Evolutionary conservation across 2,888 invertebrate species (phyloP).

Genomic region (Leptothorax acervorum): DNA sequence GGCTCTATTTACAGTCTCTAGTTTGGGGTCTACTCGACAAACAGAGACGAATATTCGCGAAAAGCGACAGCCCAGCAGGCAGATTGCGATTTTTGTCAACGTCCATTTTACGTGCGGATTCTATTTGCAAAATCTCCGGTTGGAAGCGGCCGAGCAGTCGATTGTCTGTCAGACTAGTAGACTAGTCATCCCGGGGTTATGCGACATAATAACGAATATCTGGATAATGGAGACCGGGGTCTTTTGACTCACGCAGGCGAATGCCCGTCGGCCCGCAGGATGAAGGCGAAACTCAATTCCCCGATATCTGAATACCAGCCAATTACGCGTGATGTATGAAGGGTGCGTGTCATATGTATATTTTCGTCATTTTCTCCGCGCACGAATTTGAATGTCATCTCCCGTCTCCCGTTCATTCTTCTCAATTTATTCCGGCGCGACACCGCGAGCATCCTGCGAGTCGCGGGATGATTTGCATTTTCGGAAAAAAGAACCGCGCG

Average conservation of each 20-base stretch:
- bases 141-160: conserved; percentile 17
- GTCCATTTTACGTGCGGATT: neutral
- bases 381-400: conserved; percentile 84
- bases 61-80: neutral
- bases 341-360: conserved; percentile 77
- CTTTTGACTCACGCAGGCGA: conserved; percentile 52
- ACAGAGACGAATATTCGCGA: conserved; percentile 14
- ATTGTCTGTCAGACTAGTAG: conserved; percentile 25
- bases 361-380: conserved; percentile 81
- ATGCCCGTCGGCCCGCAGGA: conserved; percentile 64
- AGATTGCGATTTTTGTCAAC: conserved; percentile 20
- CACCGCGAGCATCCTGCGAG: conserved; percentile 49
- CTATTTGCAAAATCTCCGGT: conserved; percentile 28
- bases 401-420: conserved; percentile 74
- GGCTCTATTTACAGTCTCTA: conserved; percentile 20
- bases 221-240: conserved; percentile 36
- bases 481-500: conserved; percentile 62
- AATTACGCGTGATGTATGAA: conserved; percentile 80
- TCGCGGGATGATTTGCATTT: conserved; percentile 82
- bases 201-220: conserved; percentile 44
- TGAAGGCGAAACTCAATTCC: conserved; percentile 81
- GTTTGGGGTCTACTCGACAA: conserved; percentile 9
- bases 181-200: conserved; percentile 2
- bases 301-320: conserved; percentile 82
- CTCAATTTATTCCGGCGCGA: conserved; percentile 81